Evolutionary conservation across 2,113 vertebrate species (phyloP).

Genomic region (Eublepharis macularius): DNA sequence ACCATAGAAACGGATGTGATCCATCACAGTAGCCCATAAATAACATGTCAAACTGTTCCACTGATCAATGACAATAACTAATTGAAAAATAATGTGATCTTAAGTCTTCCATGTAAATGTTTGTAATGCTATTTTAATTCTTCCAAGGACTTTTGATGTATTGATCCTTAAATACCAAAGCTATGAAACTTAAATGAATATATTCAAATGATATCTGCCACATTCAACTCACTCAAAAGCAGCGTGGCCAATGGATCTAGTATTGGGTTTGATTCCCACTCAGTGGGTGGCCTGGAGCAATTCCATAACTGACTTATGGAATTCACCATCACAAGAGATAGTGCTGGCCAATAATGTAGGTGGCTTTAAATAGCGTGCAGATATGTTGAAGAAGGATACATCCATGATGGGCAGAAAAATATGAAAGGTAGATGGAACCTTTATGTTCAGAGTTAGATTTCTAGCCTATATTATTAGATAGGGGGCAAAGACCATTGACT

Average conservation of each 20-base stretch:
- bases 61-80: slow-evolving; percentile 77
- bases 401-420: background rate
- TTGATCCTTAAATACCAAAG: slow-evolving; percentile 17
- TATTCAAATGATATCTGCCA: background rate
- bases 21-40: slow-evolving; percentile 78
- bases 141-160: slow-evolving; percentile 1
- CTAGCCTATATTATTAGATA: background rate
- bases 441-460: background rate
- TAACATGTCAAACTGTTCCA: slow-evolving; percentile 74
- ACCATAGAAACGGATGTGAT: slow-evolving; percentile 75
- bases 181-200: slow-evolving; percentile 13
- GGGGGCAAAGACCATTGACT: background rate
- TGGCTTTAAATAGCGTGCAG: background rate
- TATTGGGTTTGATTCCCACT: background rate
- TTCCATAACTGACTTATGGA: background rate
- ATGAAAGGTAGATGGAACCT: background rate
- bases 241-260: background rate
- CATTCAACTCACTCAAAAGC: background rate
- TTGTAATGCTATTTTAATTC: slow-evolving; percentile 64
- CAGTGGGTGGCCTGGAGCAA: slow-evolving; percentile 11
- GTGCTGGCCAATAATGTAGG: background rate
- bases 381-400: background rate
- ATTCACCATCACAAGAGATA: background rate
- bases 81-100: slow-evolving; percentile 78
- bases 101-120: slow-evolving; percentile 67